phyloP scores from a whole-genome alignment of 2,113 vertebrate genomes.

The Elanus axillaris region DNA sequence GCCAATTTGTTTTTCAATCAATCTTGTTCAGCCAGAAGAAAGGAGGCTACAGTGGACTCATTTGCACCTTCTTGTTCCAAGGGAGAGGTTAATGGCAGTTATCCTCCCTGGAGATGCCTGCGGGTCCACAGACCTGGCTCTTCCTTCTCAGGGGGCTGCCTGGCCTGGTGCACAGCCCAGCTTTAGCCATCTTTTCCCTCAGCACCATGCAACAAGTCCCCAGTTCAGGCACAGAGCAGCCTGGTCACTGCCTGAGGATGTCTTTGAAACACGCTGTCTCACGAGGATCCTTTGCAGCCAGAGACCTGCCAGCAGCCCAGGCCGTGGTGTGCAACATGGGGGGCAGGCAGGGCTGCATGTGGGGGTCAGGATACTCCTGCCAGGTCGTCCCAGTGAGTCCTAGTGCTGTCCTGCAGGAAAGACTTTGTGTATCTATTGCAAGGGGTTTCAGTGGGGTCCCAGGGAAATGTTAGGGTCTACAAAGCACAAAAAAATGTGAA shows the following conservation, averaged over 20 bases:
- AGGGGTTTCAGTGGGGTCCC: background rate
- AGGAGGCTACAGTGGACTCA: slow-evolving; percentile 78
- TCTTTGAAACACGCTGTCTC: fast-evolving
- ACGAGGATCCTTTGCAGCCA: background rate
- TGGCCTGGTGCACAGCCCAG: fast-evolving
- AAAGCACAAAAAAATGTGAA: background rate
- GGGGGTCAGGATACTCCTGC: background rate
- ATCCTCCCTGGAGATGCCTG: slow-evolving; percentile 19
- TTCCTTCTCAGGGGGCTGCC: background rate
- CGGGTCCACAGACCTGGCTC: background rate
- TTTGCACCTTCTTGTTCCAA: slow-evolving; percentile 82
- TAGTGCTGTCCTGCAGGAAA: background rate
- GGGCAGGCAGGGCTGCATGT: background rate
- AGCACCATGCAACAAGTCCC: background rate
- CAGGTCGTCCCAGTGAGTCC: background rate
- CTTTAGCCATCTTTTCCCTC: background rate
- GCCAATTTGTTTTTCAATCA: slow-evolving; percentile 97
- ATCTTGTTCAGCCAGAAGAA: slow-evolving; percentile 86
- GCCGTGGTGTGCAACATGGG: fast-evolving
- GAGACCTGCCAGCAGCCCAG: background rate
- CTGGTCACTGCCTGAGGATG: background rate
- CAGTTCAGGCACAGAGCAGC: background rate
- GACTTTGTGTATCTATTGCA: background rate
- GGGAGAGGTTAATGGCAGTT: slow-evolving; percentile 68
- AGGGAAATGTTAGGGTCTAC: background rate